Evolutionary conservation across 2,888 invertebrate genomes (phyloP).

Genomic region (Nephrotoma flavescens): DNA sequence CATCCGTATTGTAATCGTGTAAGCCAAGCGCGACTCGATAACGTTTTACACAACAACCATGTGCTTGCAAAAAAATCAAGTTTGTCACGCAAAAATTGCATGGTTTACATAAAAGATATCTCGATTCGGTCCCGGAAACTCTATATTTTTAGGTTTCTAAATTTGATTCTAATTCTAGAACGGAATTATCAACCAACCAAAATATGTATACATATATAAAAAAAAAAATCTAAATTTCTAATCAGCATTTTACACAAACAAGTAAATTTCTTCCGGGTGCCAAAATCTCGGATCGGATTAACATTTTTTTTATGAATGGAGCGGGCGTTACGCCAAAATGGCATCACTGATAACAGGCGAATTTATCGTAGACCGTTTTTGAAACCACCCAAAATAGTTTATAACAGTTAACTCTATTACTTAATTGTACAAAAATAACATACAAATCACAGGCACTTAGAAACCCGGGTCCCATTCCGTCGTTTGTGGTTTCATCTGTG

Average conservation of each 20-base stretch:
- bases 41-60: neutral
- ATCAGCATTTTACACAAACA: neutral
- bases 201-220: neutral
- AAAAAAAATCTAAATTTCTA: neutral
- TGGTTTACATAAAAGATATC: neutral
- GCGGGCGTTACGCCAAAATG: neutral
- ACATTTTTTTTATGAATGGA: neutral
- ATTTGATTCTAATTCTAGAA: neutral
- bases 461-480: conserved; percentile 83
- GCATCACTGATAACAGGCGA: neutral
- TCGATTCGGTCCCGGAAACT: neutral
- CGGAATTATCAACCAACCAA: neutral
- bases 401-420: neutral
- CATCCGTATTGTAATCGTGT: neutral
- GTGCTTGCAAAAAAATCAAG: neutral
- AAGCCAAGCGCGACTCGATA: neutral
- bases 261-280: neutral
- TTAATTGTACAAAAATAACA: neutral
- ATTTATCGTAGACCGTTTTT: neutral
- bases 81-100: neutral
- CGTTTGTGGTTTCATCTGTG: conserved; percentile 43
- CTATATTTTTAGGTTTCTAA: neutral
- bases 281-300: neutral
- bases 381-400: neutral
- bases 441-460: conserved; percentile 27